A percentile compares a stretch with the other conserved stretches of the same genome.
Evolutionary conservation across 2,797 vertebrate species (phyloP).

Genomic region (Aldrovandia affinis): DNA sequence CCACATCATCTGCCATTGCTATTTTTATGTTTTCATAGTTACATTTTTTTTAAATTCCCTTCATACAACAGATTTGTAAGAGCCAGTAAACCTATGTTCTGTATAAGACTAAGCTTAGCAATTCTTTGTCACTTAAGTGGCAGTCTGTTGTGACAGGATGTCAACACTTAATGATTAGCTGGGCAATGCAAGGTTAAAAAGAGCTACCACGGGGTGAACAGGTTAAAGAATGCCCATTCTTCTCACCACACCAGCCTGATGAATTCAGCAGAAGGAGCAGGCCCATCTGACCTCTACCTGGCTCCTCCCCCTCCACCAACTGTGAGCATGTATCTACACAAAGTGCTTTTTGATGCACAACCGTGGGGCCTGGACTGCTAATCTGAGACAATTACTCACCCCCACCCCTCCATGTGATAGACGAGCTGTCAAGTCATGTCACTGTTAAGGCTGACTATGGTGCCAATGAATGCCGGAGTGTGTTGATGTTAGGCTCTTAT

Average conservation of each 20-base stretch:
- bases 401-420: background rate
- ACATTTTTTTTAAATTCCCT: background rate
- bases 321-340: background rate
- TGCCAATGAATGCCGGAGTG: background rate
- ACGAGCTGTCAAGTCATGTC: background rate
- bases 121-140: background rate
- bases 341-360: background rate
- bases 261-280: background rate
- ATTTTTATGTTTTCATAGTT: background rate
- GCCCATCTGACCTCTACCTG: background rate
- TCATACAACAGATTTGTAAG: background rate
- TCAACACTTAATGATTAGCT: constrained; percentile 49
- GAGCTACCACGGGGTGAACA: constrained; percentile 44
- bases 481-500: background rate
- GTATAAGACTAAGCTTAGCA: background rate
- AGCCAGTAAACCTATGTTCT: background rate
- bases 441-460: background rate
- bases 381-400: background rate
- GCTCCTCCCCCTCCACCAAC: background rate
- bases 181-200: constrained; percentile 48
- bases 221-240: constrained; percentile 32
- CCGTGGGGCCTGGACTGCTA: background rate
- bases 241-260: background rate
- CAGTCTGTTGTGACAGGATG: constrained; percentile 39
- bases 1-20: background rate